Base-by-base conservation (phyloP, 2,113 vertebrate genomes). In the Cariama cristata region DNA sequence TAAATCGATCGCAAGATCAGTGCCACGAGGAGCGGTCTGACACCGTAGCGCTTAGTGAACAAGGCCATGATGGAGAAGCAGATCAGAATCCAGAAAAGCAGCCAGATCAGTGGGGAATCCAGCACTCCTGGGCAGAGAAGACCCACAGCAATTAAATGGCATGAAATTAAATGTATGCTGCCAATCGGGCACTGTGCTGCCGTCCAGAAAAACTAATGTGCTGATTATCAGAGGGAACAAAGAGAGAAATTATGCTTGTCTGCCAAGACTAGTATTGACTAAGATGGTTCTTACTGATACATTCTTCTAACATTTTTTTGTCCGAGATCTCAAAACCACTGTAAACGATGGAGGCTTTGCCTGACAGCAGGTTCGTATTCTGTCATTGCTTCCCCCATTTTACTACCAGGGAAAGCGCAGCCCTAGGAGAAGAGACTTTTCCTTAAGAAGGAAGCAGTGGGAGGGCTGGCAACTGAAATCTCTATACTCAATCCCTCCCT, bases 1-100 rank as follows among this genome's bases (percentile, higher is more conserved):
- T 99, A 99, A 85, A 99, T 99, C 47, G 99, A 99, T 14, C 99
- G 97, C 77, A 99, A 94, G 89, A 99, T 99, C 80, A 99, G 98
- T 0, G 99, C 99, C 67, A 99, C 93, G 1, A 99, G 99, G 86
- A 99, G 98, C 1, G 99, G 99, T n/a, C 99, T 98, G 84, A 99
- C 90, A 5, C 99, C 99, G 9, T 99, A 99, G 60, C 98, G 99
- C 95, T 98, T 98, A 18, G 99, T 99, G 97, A 99, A 98, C 96
- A 99, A 83, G 14, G 98, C 98, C 94, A 99, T 88, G 26, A 99
- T 93, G 24, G 99, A 99, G 83, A 99, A 99, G 73, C 99, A 99
- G 83, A 98, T 98, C 84, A 99, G 98, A 81, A 98, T 93, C 99
- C 99, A 99, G 98, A 99, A 99, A 24, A 99, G 80, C 98, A 99